Evolutionary conservation across 2,113 vertebrate genomes (phyloP), one percentile per base, ranked within the genome.

Genomic region (Thunnus thynnus): DNA sequence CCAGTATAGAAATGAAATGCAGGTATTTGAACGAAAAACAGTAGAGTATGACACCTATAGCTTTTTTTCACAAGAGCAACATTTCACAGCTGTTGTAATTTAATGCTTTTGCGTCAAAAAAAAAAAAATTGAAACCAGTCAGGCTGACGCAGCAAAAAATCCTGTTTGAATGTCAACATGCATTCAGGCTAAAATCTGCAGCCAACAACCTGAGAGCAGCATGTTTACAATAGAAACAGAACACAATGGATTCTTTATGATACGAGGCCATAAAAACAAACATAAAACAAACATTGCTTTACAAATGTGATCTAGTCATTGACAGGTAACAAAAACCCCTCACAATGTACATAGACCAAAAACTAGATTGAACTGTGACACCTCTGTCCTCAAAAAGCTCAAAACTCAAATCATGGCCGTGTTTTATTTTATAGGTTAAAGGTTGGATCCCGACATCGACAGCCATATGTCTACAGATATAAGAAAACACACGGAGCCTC

Each of bases 181-280:
- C 7, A 71, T 36, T 81, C 20, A 63, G 65, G 47, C 13, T 70
- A 17, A 56, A 70, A 47, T 17, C n/a, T 58, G 22, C 60, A 68
- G 16, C n/a, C 30, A 57, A 48, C 22, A 65, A 36, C 2, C 51
- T 3, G 14, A 55, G 44, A 67, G 60, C 2, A 5, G 32, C 52
- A 41, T 77, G 51, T 91, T 91, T 85, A 78, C 63, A 56, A 13
- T 76, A 68, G 54, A 81, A 88, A 89, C 68, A 89, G 13, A 66
- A 27, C n/a, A 85, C 58, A 80, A 50, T 22, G 41, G 4, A 62
- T 12, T 60, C 56, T 84, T 86, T 73, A 75, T 41, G 57, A 50
- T 54, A 71, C 50, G 70, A 80, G 48, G 14, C 50, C 54, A 75
- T 30, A 55, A 65, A 75, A 62, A 82, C 55, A 73, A 25, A 20